Conservation (phyloP, 2,113 vertebrate genomes). For the Lagopus leucura region DNA sequence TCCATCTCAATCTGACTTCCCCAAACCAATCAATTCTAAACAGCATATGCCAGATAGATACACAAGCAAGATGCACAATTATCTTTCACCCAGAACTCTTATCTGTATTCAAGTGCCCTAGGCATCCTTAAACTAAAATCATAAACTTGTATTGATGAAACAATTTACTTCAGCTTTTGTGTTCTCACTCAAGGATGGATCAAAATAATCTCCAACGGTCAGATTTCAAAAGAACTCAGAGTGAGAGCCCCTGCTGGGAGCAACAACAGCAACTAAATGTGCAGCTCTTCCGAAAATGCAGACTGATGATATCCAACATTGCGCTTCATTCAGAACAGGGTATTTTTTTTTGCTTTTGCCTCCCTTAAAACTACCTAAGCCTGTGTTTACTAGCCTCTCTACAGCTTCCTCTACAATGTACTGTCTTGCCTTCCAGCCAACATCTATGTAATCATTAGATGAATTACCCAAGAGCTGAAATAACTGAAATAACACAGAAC, state of each 20-base stretch:
- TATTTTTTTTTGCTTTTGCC: slow-evolving; percentile 36
- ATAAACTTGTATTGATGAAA: slow-evolving; percentile 57
- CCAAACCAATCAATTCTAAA: neutral
- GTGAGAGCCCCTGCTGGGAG: slow-evolving; percentile 6
- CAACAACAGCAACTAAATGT: neutral
- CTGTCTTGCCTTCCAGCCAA: neutral
- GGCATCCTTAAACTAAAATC: slow-evolving; percentile 34
- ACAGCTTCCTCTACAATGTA: slow-evolving; percentile 36
- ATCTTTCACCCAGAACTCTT: slow-evolving; percentile 19
- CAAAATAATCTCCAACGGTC: slow-evolving; percentile 49
- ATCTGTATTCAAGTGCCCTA: neutral
- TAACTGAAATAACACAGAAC: slow-evolving; percentile 9
- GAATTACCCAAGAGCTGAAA: slow-evolving; percentile 54
- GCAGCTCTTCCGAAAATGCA: slow-evolving; percentile 1
- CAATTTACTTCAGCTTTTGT: slow-evolving; percentile 41
- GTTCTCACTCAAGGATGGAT: neutral
- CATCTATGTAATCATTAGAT: slow-evolving; percentile 61
- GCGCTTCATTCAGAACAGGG: slow-evolving; percentile 3
- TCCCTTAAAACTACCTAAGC: slow-evolving; percentile 18
- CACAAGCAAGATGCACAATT: neutral
- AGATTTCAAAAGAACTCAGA: slow-evolving; percentile 42
- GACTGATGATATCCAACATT: neutral
- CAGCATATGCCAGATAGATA: accelerated
- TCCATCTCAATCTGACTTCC: neutral
- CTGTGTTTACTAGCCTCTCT: slow-evolving; percentile 40